Evolutionary conservation across 2,113 vertebrate genomes (phyloP).

Genomic region (Mesoclemmys tuberculata): DNA sequence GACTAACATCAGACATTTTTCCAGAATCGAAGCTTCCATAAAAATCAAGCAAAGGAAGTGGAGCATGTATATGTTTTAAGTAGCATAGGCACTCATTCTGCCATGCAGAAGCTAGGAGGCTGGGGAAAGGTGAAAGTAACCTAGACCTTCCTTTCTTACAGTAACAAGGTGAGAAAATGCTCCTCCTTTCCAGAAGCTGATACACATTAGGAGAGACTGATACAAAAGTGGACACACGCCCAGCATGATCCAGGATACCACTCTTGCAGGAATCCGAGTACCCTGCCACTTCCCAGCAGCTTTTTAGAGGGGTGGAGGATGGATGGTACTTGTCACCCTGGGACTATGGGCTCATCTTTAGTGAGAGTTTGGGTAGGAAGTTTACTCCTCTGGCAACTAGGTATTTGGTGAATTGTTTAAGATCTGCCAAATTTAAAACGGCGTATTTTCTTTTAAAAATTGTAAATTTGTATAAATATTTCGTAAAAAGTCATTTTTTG

Average conservation of each 20-base stretch:
- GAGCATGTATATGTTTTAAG: neutral
- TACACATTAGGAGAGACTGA: neutral
- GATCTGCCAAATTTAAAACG: neutral
- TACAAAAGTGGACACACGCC: neutral
- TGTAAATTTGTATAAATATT: neutral
- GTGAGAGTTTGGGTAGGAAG: neutral
- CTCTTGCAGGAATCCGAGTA: neutral
- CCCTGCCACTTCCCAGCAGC: neutral
- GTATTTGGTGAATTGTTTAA: neutral
- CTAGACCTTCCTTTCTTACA: neutral
- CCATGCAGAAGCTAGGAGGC: neutral
- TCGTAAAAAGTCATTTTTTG: neutral
- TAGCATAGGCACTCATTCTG: neutral
- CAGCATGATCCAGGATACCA: neutral
- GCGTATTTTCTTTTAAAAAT: neutral
- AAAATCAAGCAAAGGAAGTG: neutral
- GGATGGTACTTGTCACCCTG: neutral
- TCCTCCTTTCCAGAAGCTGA: neutral
- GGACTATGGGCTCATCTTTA: neutral
- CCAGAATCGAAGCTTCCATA: neutral
- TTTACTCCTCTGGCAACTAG: neutral
- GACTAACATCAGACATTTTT: neutral
- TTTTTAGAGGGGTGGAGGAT: neutral
- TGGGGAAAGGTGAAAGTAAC: neutral
- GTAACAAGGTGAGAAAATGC: neutral